A percentile compares a stretch with the other conserved stretches of the same genome.
Conservation (phyloP, 2,797 vertebrate genomes). For the Ciconia nigra region DNA sequence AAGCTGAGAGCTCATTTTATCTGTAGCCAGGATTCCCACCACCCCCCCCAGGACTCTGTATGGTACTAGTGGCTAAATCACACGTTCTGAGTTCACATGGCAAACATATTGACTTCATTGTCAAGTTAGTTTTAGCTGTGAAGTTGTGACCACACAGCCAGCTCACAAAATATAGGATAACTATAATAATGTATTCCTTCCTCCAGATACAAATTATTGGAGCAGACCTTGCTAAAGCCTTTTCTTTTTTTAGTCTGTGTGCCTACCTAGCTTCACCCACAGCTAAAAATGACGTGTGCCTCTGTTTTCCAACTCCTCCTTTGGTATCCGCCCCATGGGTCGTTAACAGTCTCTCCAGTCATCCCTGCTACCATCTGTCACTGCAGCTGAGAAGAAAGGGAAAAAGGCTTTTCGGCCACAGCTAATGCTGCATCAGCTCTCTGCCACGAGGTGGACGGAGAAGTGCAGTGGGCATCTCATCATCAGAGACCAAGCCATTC, state of each 20-base stretch:
- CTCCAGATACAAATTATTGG: background rate
- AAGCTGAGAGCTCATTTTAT: background rate
- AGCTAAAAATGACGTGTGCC: background rate
- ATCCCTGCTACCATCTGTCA: background rate
- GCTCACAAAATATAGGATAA: background rate
- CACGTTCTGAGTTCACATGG: background rate
- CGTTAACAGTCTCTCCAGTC: background rate
- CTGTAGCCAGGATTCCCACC: background rate
- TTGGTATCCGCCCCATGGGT: background rate
- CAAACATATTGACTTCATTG: background rate
- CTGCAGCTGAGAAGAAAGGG: background rate
- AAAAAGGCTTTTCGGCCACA: background rate
- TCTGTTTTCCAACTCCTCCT: background rate
- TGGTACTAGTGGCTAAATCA: background rate
- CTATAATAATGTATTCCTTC: background rate
- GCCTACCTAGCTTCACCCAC: background rate
- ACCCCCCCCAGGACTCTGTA: fast-evolving
- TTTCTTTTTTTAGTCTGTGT: background rate
- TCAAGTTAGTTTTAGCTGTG: background rate
- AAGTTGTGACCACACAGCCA: background rate
- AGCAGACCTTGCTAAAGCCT: background rate
- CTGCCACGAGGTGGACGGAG: background rate
- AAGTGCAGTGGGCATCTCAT: background rate
- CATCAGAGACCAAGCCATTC: background rate
- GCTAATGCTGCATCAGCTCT: background rate